Conservation (phyloP, 1,140 invertebrate genomes). For the Drosophila prosaltans region DNA sequence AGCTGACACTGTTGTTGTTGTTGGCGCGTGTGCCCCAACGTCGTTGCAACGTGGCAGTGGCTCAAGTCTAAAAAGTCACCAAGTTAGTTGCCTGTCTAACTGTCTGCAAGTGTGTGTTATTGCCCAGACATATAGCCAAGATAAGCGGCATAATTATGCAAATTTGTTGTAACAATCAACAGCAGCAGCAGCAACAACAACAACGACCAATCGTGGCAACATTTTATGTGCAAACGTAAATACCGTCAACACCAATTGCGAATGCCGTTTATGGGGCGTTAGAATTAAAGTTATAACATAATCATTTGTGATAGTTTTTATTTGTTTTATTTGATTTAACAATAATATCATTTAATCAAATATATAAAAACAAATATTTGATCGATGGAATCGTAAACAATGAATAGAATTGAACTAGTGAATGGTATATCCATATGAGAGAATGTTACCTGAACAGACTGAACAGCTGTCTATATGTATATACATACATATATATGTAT, state of each 20-base stretch:
- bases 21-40: neutral
- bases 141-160: constrained; percentile 82
- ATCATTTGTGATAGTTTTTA: constrained; percentile 49
- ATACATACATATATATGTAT: neutral
- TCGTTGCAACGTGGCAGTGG: constrained; percentile 22
- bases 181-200: constrained; percentile 31
- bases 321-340: constrained; percentile 29
- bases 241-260: constrained; percentile 66
- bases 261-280: constrained; percentile 73
- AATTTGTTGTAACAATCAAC: constrained; percentile 77
- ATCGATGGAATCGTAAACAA: neutral
- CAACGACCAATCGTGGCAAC: constrained; percentile 35
- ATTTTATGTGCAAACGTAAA: constrained; percentile 61
- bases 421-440: too few species aligned
- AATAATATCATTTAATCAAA: constrained; percentile 20
- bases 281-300: constrained; percentile 67
- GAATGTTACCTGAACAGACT: neutral
- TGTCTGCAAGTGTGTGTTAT: constrained; percentile 27
- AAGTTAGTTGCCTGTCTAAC: constrained; percentile 20
- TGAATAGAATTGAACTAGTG: neutral
- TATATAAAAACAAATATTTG: neutral
- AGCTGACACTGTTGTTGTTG: constrained; percentile 19
- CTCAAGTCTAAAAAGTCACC: constrained; percentile 39
- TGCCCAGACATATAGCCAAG: constrained; percentile 72
- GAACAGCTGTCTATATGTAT: neutral